phyloP scores from a whole-genome alignment of 64 coral and sea anemone genomes.

The Montipora sp. region DNA sequence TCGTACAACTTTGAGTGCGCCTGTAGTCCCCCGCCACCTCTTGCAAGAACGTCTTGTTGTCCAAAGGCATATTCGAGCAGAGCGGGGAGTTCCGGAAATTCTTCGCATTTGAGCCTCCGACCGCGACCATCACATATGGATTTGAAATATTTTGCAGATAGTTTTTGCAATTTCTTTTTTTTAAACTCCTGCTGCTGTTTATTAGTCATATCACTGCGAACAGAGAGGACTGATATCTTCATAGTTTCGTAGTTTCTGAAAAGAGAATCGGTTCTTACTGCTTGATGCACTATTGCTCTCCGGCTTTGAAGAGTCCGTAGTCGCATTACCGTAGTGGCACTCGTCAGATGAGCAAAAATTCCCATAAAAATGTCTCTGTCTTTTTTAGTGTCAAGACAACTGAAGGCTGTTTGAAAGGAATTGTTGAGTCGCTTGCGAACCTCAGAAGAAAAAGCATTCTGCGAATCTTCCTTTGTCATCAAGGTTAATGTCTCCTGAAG shows the following conservation, averaged over 20 bases:
- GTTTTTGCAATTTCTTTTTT: slow-evolving; percentile 14
- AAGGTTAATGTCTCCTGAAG: slow-evolving; percentile 31
- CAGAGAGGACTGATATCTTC: slow-evolving; percentile 19
- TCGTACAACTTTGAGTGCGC: slow-evolving; percentile 28
- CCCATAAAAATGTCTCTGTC: slow-evolving; percentile 62
- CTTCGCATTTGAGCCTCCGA: slow-evolving; percentile 31
- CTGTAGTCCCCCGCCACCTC: slow-evolving; percentile 58
- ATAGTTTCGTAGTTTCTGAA: slow-evolving; percentile 24
- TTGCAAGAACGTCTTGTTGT: slow-evolving; percentile 8
- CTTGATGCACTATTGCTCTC: slow-evolving; percentile 29
- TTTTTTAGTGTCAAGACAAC: slow-evolving; percentile 63
- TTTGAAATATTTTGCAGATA: slow-evolving; percentile 23
- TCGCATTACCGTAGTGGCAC: slow-evolving; percentile 44
- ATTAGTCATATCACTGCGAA: neutral
- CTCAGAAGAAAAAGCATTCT: slow-evolving; percentile 14
- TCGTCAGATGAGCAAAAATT: slow-evolving; percentile 68
- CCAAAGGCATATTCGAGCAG: slow-evolving; percentile 51
- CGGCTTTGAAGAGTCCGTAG: slow-evolving; percentile 40
- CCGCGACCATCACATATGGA: slow-evolving; percentile 12
- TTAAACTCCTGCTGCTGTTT: slow-evolving; percentile 10
- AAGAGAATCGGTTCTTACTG: slow-evolving; percentile 28
- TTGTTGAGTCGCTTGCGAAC: slow-evolving; percentile 17
- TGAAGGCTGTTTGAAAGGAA: slow-evolving; percentile 52
- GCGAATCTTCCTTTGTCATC: slow-evolving; percentile 20
- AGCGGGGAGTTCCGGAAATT: slow-evolving; percentile 56